Percentiles rank a stretch among this genome's conserved stretches.
These are phyloP conservation scores for Arizona elegans DNA, from an alignment of 2,113 vertebrate species.

Conservation along the genomic window DNA sequence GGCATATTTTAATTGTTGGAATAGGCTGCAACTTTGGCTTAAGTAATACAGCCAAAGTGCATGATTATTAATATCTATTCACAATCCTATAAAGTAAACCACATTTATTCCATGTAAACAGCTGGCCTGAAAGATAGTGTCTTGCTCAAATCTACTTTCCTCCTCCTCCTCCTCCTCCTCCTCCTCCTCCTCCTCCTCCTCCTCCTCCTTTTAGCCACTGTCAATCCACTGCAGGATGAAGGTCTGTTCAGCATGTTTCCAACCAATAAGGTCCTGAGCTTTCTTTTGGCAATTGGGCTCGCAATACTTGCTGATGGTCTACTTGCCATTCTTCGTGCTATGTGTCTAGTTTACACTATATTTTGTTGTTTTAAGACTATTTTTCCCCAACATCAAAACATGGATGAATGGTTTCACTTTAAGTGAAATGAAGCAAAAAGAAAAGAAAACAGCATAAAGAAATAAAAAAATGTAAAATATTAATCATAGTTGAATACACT, in stretches of 20 bases:
- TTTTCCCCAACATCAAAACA: background rate
- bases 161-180: background rate
- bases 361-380: background rate
- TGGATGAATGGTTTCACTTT: background rate
- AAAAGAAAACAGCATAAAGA: background rate
- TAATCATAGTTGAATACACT: background rate
- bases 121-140: background rate
- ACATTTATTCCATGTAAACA: background rate
- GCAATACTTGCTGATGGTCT: background rate
- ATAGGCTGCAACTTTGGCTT: background rate
- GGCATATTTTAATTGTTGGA: background rate
- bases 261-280: background rate
- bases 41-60: background rate
- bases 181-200: background rate
- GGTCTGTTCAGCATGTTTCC: background rate
- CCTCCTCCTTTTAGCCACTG: too few species aligned
- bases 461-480: background rate
- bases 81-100: background rate
- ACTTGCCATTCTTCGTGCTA: background rate
- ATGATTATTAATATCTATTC: background rate
- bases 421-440: background rate
- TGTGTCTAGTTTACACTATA: background rate
- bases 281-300: background rate
- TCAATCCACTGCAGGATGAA: background rate
- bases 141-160: background rate